These are phyloP conservation scores for Carapus acus DNA, from an alignment of 2,797 vertebrate genomes.

Conservation along the genomic window DNA sequence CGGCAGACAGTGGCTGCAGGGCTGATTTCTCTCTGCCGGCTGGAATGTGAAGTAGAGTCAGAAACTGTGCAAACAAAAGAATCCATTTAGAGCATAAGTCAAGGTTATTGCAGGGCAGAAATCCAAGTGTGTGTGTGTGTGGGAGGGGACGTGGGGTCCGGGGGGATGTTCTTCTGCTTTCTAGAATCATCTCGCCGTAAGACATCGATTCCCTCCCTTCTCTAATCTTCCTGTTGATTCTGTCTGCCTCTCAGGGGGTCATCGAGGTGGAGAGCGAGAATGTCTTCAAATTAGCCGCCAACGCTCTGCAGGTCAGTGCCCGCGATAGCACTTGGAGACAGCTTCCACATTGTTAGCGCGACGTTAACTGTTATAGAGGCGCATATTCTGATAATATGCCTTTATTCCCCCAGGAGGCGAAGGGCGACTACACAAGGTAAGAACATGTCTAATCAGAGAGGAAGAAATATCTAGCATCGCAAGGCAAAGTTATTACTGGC, in stretches of 20 bases:
- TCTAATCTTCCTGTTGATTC: constrained; percentile 3
- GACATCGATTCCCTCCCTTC: constrained; percentile 6
- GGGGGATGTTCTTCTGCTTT: too few species aligned
- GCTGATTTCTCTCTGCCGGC: constrained; percentile 47
- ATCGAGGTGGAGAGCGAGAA: constrained; percentile 95
- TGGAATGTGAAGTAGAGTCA: constrained; percentile 51
- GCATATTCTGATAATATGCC: constrained; percentile 25
- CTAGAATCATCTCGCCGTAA: too few species aligned
- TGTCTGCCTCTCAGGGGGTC: constrained; percentile 75
- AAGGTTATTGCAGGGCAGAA: constrained; percentile 35
- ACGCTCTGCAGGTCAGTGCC: constrained; percentile 85
- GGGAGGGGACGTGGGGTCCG: too few species aligned
- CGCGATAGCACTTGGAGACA: constrained; percentile 10
- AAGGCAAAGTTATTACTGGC: constrained; percentile 45
- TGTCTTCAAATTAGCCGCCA: constrained; percentile 90
- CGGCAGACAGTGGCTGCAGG: constrained; percentile 49
- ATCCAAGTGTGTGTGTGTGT: too few species aligned
- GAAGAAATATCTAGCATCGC: constrained; percentile 53
- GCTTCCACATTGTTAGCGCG: too few species aligned
- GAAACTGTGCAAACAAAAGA: constrained; percentile 27
- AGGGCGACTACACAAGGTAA: constrained; percentile 86
- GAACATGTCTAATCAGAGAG: constrained; percentile 34
- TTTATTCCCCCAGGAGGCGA: constrained; percentile 85
- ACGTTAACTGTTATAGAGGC: too few species aligned
- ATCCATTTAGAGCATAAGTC: constrained; percentile 29